A percentile compares a stretch with the other conserved stretches of the same genome.
phyloP scores from a whole-genome alignment of 1,140 invertebrate species.

The Euura saliciscinereae region DNA sequence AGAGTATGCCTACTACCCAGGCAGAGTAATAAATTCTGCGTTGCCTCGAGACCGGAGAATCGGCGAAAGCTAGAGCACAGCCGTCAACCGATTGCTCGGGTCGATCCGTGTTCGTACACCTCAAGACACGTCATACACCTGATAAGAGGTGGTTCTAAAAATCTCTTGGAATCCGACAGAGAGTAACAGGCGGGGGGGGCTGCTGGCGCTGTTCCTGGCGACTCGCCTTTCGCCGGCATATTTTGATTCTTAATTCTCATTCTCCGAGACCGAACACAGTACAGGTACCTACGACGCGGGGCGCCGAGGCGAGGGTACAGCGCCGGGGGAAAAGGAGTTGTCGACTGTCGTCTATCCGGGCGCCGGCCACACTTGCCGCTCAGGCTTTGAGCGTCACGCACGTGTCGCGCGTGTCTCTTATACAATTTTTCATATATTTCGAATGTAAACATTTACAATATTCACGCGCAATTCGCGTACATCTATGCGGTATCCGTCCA shows the following conservation, averaged over 20 bases:
- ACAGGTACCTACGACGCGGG: no score
- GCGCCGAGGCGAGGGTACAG: not conserved
- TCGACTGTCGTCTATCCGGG: not conserved
- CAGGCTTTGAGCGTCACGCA: conserved; percentile 1
- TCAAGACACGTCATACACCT: not conserved
- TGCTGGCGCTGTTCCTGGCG: not conserved
- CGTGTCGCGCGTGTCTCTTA: not conserved
- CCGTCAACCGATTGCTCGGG: not conserved
- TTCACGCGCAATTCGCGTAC: not conserved
- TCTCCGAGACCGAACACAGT: not conserved
- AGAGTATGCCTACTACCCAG: not conserved
- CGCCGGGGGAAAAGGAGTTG: conserved; percentile 2
- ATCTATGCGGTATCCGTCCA: no score
- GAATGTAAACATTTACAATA: not conserved
- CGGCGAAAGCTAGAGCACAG: conserved; percentile 2
- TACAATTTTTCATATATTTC: not conserved
- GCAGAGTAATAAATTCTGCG: not conserved
- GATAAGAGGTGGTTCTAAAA: not conserved
- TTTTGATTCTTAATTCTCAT: not conserved
- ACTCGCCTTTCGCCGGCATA: not conserved
- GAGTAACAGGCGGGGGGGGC: not conserved
- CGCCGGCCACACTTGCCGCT: not conserved
- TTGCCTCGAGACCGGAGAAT: not conserved
- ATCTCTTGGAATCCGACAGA: not conserved
- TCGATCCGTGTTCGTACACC: not conserved